phyloP scores from a whole-genome alignment of 2,113 vertebrate species.

The Thalassarche chlororhynchos region DNA sequence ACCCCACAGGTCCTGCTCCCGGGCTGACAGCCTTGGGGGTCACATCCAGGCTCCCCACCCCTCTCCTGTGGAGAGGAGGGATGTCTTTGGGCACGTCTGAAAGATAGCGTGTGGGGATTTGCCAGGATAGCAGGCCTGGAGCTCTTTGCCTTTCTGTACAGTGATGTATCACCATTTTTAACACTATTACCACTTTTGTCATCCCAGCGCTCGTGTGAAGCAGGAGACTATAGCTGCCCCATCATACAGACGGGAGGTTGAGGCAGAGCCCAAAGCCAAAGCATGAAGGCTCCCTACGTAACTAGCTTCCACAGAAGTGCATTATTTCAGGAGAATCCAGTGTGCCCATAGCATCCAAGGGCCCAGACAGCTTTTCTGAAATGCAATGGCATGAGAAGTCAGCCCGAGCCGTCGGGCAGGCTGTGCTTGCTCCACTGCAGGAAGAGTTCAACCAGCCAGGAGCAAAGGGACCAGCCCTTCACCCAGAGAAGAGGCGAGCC shows the following conservation, averaged over 20 bases:
- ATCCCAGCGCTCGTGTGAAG: neutral
- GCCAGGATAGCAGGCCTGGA: neutral
- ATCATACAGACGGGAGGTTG: neutral
- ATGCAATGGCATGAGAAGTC: fast-evolving
- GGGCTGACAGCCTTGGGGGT: fast-evolving
- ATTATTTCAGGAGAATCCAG: neutral
- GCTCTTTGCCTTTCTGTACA: neutral
- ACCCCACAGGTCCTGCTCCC: neutral
- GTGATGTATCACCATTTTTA: neutral
- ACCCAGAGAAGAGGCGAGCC: neutral
- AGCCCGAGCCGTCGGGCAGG: neutral
- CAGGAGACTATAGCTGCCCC: neutral
- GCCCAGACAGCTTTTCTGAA: neutral
- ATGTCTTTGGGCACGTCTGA: neutral
- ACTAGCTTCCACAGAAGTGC: neutral
- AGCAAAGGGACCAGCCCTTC: neutral
- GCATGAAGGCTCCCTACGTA: neutral
- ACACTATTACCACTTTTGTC: neutral
- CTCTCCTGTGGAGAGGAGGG: neutral
- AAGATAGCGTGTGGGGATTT: neutral
- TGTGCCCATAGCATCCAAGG: neutral
- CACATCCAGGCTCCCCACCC: neutral
- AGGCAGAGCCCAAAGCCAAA: neutral
- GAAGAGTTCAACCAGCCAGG: neutral
- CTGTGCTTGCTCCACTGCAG: neutral